Base-by-base conservation (phyloP, 2,888 invertebrate species). In the Agrochola lota region DNA sequence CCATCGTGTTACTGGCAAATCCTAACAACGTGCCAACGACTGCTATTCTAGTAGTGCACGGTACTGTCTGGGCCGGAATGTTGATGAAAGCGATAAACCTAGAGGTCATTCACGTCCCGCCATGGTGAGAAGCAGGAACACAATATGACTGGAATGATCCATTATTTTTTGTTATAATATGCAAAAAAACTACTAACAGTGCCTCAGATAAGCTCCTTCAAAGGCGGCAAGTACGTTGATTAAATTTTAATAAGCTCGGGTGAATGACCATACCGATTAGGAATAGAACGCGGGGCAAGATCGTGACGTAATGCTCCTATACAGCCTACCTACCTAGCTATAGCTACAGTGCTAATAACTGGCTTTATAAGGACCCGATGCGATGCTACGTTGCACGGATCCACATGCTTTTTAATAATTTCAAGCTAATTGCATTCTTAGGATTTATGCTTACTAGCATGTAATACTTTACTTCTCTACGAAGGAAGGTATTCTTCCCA, bases 261-360 rank as follows among this genome's bases (percentile, higher is more conserved):
- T 95, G 93, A 95, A 95, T 92, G 95, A 93, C 94, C 92, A 90
- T 76, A 79, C 91, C 84, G 88, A 92, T 92, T 92, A 91, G 91
- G 92, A 92, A 90, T 90, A 89, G 90, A 90, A 89, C 87, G 89
- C 80, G 83, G 72, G 64, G 77, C 90, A 82, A 86, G 88, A 86
- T 90, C 85, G 89, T 91, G 91, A 91, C 90, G 90, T 91, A 88
- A 91, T 85, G 85, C 69, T n/a, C 49, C 59, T n/a, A 52, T 62
- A 46, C 26, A 66, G 79, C 69, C 46, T 77, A 59, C 20, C 74
- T 79, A 72, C 49, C n/a, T 78, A 83, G 15, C 74, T 79, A 72
- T 20, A 78, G 46, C 71, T 79, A 77, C 64, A 80, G 59, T 80
- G 59, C 74, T 88, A 84, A 82, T 80, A 76, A 87, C 78, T 68